Evolutionary conservation across 1,140 invertebrate genomes (phyloP), one percentile per base, ranked within the genome.

Genomic region (Ectropis grisescens): DNA sequence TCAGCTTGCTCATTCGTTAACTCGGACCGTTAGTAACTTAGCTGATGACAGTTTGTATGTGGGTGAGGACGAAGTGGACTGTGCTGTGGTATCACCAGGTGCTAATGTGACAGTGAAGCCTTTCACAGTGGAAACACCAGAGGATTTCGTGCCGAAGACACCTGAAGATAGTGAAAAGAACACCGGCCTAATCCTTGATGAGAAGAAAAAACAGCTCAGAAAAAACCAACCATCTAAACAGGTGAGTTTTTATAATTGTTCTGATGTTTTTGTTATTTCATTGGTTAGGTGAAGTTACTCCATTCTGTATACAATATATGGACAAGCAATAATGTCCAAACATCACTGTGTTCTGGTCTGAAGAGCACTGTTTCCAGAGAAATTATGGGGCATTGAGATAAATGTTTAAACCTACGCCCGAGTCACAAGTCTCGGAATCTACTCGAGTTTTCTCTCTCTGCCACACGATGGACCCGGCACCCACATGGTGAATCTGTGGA

Each of bases 41-140:
- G 67, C 75, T 0, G 75, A 80, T 41, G 52, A 60, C 24, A 71
- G 57, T 35, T 45, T 80, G 15, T 76, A 72, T 19, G 51, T 37
- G 1, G 30, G 55, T 2, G 33, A 28, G 3, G 71, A 74, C 43
- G 65, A 58, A 27, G 67, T 76, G 25, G 75, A 80, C 14, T 58
- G 57, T 58, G 56, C 45, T 1, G 47, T 31, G 8, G 38, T 43
- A 15, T 47, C 44, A 11, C 34, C 53, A 22, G 28, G 42, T 28
- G 16, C 13, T 11, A 32, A 38, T 22, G 23, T 29, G 13, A 19
- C 3, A 19, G n/a, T n/a, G n/a, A n/a, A n/a, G n/a, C 19, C 19
- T 22, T 22, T 22, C 4, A 22, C 4, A 22, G 19, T 22, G 19
- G 19, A 5, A 4, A 22, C n/a, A n/a, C n/a, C n/a, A n/a, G n/a